Conservation (phyloP, 2,888 invertebrate genomes). For the Epirrhoe alternata region DNA sequence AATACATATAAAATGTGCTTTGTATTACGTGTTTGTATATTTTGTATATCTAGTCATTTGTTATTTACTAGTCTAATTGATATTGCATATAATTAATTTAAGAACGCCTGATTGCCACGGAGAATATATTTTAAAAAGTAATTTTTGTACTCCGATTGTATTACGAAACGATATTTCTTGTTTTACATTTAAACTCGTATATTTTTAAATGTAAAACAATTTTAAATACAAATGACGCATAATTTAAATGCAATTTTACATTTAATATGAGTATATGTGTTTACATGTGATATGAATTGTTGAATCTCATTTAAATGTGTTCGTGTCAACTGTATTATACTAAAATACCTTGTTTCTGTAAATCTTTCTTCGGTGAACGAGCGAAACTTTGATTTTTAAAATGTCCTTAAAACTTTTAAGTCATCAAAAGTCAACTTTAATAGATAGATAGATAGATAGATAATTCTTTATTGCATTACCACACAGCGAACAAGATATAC, state of each 20-base stretch:
- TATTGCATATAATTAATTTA: constrained; percentile 39
- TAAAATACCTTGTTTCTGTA: constrained; percentile 43
- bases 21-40: constrained; percentile 41
- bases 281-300: constrained; percentile 41
- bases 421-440: too few species aligned
- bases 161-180: constrained; percentile 43
- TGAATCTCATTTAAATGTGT: constrained; percentile 54
- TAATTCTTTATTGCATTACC: too few species aligned
- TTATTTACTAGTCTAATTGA: constrained; percentile 40
- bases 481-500: too few species aligned
- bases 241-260: constrained; percentile 19
- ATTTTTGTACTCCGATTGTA: constrained; percentile 70
- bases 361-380: constrained; percentile 51
- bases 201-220: constrained; percentile 18
- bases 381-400: constrained; percentile 30
- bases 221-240: constrained; percentile 23
- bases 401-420: neutral
- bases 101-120: constrained; percentile 41
- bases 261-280: constrained; percentile 40
- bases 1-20: constrained; percentile 29
- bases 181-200: constrained; percentile 37
- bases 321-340: constrained; percentile 67
- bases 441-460: too few species aligned
- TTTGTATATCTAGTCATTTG: constrained; percentile 40
- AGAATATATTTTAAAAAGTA: constrained; percentile 57